Evolutionary conservation across 2,113 vertebrate species (phyloP), one percentile per base, ranked within the genome.

Genomic region (Centropus bengalensis): DNA sequence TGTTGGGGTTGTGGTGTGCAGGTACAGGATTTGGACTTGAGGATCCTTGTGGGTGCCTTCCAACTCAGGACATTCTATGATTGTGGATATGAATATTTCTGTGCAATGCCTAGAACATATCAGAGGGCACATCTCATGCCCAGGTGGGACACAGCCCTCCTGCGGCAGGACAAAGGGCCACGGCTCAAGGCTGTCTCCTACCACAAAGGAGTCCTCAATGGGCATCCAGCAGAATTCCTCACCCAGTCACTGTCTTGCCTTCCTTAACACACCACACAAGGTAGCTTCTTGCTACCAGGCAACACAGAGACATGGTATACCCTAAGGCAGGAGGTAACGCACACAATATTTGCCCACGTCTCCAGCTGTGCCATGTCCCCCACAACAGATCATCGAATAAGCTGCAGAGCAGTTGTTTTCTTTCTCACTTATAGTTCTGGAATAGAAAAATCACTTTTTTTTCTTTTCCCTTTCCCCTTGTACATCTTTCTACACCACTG

Each of bases 321-420:
- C 66, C 73, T 36, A 33, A 42, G 55, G 55, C 24, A 63, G 59
- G 30, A 28, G 70, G 42, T 2, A 14, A 70, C 0, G 11, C 44
- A 14, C 2, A 0, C 12, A 17, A 8, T 0, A 0, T 47, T 44
- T 38, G 6, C 2, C 32, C 62, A 2, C 3, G 0, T 6, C 71
- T 33, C 73, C 86, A 89, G 79, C 75, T 91, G 67, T 1, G 51
- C 59, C 6, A 0, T 2, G 8, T 94, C 81, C 58, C 74, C 92
- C 93, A 42, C 6, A 51, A 70, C 0, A 0, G 30, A 82, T 13
- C 4, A 1, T 69, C n/a, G 45, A 6, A 6, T 14, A 28, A 82
- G 32, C 62, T 68, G 27, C 87, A 79, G 40, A 84, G 54, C 70
- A 92, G 54, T 54, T 81, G 77, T 44, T 82, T 82, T 15, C 54